Conservation (phyloP, 1,140 invertebrate species). For the Triops longicaudatus region DNA sequence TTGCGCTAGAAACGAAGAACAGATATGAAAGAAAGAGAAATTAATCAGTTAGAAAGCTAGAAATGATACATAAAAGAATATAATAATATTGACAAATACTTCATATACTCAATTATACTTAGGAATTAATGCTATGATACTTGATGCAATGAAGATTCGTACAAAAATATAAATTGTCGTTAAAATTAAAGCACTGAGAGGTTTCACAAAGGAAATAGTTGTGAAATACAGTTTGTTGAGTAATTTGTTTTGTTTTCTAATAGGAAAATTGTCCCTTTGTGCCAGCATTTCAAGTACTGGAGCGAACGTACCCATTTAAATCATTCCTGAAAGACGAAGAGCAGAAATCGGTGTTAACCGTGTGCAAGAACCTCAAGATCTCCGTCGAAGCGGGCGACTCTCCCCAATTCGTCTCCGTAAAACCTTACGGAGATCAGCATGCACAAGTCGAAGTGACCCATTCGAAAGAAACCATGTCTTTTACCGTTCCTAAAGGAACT, state of each 20-base stretch:
- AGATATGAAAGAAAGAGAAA: no score
- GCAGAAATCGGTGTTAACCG: not conserved
- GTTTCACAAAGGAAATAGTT: no score
- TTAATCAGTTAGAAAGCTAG: no score
- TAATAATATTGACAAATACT: no score
- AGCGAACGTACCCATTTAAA: not conserved
- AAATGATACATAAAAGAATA: no score
- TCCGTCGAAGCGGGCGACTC: not conserved
- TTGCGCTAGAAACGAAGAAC: no score
- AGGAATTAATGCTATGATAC: no score
- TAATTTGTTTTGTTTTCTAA: not conserved
- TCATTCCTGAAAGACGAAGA: not conserved
- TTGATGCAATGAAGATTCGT: no score
- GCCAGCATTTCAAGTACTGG: not conserved
- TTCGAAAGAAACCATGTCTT: not conserved
- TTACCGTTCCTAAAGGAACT: not conserved
- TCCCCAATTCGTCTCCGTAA: not conserved
- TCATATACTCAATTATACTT: no score
- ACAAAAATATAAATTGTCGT: no score
- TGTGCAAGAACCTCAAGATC: not conserved
- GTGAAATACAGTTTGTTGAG: conserved; percentile 19
- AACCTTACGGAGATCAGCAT: not conserved
- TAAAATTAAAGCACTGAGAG: no score
- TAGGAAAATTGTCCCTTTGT: not conserved
- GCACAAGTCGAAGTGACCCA: not conserved